These are phyloP conservation scores for Bettongia penicillata DNA, from an alignment of 2,113 vertebrate species.

Conservation along the genomic window DNA sequence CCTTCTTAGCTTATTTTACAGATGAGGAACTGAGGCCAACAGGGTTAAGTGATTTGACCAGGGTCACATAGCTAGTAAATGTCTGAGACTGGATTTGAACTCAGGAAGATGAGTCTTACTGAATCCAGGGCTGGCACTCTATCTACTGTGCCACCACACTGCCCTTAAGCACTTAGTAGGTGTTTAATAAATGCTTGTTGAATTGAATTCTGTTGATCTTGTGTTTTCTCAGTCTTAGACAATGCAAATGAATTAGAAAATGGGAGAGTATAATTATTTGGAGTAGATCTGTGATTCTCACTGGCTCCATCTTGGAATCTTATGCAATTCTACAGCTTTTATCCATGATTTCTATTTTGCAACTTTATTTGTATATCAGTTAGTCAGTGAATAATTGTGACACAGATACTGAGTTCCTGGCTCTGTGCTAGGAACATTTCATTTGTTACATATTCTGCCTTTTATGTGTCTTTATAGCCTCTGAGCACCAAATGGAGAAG, in stretches of 20 bases:
- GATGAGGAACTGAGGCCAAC: not conserved
- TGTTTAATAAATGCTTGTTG: not conserved
- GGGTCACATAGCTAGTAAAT: not conserved
- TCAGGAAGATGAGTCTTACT: not conserved
- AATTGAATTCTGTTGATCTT: not conserved
- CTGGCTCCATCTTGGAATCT: not conserved
- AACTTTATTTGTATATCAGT: constrained; percentile 26
- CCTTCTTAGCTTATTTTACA: not conserved
- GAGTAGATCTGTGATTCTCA: not conserved
- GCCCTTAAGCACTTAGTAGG: not conserved
- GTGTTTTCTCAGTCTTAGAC: not conserved
- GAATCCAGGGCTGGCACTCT: not conserved
- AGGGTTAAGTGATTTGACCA: not conserved
- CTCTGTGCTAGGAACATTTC: constrained; percentile 54
- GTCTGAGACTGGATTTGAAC: not conserved
- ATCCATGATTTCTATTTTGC: constrained; percentile 42
- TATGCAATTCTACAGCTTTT: not conserved
- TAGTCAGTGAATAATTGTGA: constrained; percentile 57
- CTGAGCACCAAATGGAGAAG: constrained; percentile 57
- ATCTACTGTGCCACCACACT: not conserved
- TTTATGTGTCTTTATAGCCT: constrained; percentile 66
- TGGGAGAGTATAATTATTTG: not conserved
- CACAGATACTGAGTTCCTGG: constrained; percentile 57
- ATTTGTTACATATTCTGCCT: constrained; percentile 51
- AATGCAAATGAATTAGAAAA: not conserved